Evolutionary conservation across 2,888 invertebrate genomes (phyloP).

Genomic region (Pseudeuparius sepicola): DNA sequence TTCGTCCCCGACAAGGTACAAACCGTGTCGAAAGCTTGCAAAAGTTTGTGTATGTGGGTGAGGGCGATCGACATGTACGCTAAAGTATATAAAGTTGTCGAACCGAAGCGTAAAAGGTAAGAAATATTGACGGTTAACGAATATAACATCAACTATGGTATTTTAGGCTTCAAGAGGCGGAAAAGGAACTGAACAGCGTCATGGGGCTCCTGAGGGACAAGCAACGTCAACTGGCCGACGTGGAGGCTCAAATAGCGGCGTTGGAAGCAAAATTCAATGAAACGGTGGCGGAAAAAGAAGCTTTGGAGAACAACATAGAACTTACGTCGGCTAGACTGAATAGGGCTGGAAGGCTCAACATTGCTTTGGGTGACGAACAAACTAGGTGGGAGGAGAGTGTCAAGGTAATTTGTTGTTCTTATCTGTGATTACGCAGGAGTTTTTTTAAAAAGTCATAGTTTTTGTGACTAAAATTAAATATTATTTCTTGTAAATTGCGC

Average conservation of each 20-base stretch:
- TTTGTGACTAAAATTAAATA: too few relatives aligned
- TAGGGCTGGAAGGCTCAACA: slow-evolving; percentile 74
- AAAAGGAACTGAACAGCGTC: slow-evolving; percentile 62
- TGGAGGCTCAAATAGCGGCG: slow-evolving; percentile 56
- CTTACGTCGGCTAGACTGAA: slow-evolving; percentile 68
- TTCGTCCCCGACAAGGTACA: slow-evolving; percentile 77
- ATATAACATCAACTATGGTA: too few relatives aligned
- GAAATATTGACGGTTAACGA: too few relatives aligned
- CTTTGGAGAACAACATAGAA: slow-evolving; percentile 62
- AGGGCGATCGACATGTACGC: slow-evolving; percentile 84
- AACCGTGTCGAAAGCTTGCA: slow-evolving; percentile 79
- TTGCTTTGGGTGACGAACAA: slow-evolving; percentile 80
- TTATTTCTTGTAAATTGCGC: too few relatives aligned
- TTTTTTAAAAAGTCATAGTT: too few relatives aligned
- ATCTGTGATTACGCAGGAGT: too few relatives aligned
- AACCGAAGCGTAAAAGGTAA: slow-evolving; percentile 75
- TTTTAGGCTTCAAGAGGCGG: slow-evolving; percentile 67
- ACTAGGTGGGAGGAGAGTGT: slow-evolving; percentile 73
- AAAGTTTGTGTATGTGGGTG: slow-evolving; percentile 88
- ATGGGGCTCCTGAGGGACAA: slow-evolving; percentile 69
- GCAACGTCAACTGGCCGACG: slow-evolving; percentile 70
- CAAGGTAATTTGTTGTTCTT: slow-evolving; percentile 43
- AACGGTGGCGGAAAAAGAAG: slow-evolving; percentile 65
- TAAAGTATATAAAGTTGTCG: slow-evolving; percentile 75
- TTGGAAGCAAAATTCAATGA: slow-evolving; percentile 56